Evolutionary conservation across 2,888 invertebrate species (phyloP).

Genomic region (Catocala fraxini): DNA sequence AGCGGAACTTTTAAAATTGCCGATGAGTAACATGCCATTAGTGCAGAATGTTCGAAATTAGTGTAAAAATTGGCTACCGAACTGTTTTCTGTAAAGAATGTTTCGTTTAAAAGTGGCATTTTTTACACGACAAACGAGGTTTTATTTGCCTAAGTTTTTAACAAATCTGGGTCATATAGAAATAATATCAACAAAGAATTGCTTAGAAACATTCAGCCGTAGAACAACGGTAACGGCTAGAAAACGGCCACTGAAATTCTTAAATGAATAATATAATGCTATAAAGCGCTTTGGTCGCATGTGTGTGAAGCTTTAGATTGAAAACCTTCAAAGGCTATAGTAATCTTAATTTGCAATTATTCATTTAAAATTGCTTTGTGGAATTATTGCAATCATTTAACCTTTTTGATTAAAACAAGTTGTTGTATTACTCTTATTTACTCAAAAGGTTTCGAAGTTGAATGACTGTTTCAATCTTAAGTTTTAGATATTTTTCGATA

Average conservation of each 20-base stretch:
- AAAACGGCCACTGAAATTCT: neutral
- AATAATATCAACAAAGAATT: constrained; percentile 12
- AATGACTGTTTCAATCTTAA: constrained; percentile 23
- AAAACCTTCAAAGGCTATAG: constrained; percentile 59
- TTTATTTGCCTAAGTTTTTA: constrained; percentile 10
- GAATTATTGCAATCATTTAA: constrained; percentile 64
- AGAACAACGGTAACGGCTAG: neutral
- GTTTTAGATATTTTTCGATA: constrained; percentile 9
- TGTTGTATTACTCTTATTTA: constrained; percentile 14
- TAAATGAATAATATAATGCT: neutral
- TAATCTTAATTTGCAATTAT: constrained; percentile 79
- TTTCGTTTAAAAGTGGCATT: constrained; percentile 13
- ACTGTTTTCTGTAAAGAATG: constrained; percentile 25
- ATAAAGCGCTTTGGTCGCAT: constrained; percentile 41
- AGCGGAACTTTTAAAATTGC: constrained; percentile 34
- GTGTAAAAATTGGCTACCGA: constrained; percentile 21
- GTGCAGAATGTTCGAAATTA: constrained; percentile 30
- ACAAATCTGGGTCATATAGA: constrained; percentile 16
- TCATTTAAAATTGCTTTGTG: constrained; percentile 80
- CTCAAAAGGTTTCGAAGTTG: constrained; percentile 16
- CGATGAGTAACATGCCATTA: constrained; percentile 31
- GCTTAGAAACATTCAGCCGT: neutral
- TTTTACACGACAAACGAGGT: constrained; percentile 9
- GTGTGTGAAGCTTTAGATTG: constrained; percentile 56
- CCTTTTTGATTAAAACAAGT: constrained; percentile 48